Conservation (phyloP, 2,888 invertebrate genomes). For the Drosophila parthenogenetica region DNA sequence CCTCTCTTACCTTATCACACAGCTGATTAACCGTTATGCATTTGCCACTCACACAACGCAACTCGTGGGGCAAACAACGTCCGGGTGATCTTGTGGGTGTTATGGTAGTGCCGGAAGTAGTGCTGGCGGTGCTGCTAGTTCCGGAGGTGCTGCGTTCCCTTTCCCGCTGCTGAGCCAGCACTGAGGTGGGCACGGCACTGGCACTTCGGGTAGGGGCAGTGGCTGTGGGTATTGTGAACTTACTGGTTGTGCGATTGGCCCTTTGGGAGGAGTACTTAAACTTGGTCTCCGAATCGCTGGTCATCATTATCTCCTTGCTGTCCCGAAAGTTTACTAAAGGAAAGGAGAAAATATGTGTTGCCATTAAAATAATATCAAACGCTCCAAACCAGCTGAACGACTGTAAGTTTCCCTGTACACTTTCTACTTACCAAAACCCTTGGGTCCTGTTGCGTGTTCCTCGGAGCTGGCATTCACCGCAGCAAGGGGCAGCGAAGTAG, state of each 20-base stretch:
- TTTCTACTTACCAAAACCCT: conserved; percentile 72
- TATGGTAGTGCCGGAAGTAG: conserved; percentile 14
- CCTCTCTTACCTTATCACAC: conserved; percentile 86
- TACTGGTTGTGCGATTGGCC: conserved; percentile 71
- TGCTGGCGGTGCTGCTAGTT: conserved; percentile 8
- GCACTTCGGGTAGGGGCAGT: conserved; percentile 70
- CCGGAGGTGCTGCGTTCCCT: conserved; percentile 44
- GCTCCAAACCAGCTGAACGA: too few relatives aligned
- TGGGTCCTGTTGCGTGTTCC: conserved; percentile 67
- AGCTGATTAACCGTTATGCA: conserved; percentile 88
- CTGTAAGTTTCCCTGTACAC: too few relatives aligned
- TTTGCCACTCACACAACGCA: conserved; percentile 88
- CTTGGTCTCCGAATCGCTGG: conserved; percentile 86
- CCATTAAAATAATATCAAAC: too few relatives aligned
- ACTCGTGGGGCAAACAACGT: conserved; percentile 85
- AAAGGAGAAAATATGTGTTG: too few relatives aligned
- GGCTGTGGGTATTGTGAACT: conserved; percentile 60
- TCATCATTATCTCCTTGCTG: conserved; percentile 88
- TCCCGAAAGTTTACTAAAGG: conserved; percentile 86
- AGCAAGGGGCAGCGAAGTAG: conserved; percentile 1
- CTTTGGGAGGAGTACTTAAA: conserved; percentile 82
- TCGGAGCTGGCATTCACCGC: conserved; percentile 58
- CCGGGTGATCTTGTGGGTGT: conserved; percentile 39
- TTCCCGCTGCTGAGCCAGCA: conserved; percentile 57
- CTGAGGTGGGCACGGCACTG: conserved; percentile 67